Conservation (phyloP, 2,888 invertebrate genomes). For the Eilema depressum region DNA sequence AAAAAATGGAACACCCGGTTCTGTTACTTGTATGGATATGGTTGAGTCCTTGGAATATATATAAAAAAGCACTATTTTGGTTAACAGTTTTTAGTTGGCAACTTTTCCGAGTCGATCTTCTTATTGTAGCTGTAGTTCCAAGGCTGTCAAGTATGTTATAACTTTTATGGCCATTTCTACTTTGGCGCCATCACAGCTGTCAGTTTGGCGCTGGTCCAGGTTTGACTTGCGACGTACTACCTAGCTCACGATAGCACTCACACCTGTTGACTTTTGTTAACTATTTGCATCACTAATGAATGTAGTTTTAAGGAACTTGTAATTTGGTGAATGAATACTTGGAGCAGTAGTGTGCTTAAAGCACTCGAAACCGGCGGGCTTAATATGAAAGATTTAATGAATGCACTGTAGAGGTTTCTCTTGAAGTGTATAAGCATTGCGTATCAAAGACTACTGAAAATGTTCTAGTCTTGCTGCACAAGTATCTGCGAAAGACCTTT, state of each 20-base stretch:
- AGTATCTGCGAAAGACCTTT: no score
- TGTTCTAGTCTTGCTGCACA: no score
- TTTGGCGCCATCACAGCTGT: conserved; percentile 58
- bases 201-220: conserved; percentile 69
- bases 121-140: neutral
- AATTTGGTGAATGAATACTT: neutral
- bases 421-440: neutral
- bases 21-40: no score
- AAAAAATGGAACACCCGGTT: no score
- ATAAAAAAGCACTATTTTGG: neutral
- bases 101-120: no score
- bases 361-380: neutral
- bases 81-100: neutral
- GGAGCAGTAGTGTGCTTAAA: neutral
- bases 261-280: conserved; percentile 66
- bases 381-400: neutral
- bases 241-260: conserved; percentile 41
- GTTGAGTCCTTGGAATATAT: neutral
- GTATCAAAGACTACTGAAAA: no score
- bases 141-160: conserved; percentile 34
- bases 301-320: neutral
- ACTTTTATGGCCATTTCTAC: conserved; percentile 42
- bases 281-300: conserved; percentile 36
- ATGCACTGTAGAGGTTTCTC: neutral
- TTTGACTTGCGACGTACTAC: conserved; percentile 48